phyloP scores from a whole-genome alignment of 2,888 invertebrate species.

The Heteropelma amictum region DNA sequence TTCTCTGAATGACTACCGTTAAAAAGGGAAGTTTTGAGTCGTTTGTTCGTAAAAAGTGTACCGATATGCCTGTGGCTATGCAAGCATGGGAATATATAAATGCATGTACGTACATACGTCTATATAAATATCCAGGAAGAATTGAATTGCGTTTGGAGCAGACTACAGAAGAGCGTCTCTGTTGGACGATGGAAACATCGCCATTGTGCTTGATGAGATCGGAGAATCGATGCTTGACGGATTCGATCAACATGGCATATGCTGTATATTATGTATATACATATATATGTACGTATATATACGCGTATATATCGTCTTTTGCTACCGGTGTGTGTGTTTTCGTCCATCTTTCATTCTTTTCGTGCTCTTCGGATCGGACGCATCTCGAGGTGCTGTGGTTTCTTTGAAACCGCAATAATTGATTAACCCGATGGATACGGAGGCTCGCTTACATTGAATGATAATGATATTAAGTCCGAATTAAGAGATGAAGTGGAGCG shows the following conservation, averaged over 20 bases:
- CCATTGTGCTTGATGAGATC: conserved; percentile 10
- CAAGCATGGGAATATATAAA: not conserved
- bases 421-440: conserved; percentile 63
- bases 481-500: conserved; percentile 32
- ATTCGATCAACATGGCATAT: conserved; percentile 12
- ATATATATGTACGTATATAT: too few relatives aligned
- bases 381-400: conserved; percentile 26
- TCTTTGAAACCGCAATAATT: conserved; percentile 68
- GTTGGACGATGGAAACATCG: conserved; percentile 15
- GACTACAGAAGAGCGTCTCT: conserved; percentile 23
- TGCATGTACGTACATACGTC: not conserved
- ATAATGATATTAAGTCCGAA: conserved; percentile 67
- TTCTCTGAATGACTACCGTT: conserved; percentile 8
- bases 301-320: too few relatives aligned
- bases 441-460: conserved; percentile 64
- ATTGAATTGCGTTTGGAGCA: not conserved
- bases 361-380: not conserved
- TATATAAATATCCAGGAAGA: not conserved
- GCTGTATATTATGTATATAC: too few relatives aligned
- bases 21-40: conserved; percentile 29
- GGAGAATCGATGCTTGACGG: conserved; percentile 23
- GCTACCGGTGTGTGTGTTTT: conserved; percentile 19
- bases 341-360: conserved; percentile 18
- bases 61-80: conserved; percentile 13
- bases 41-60: conserved; percentile 19